These are phyloP conservation scores for Penaeus monodon DNA, from an alignment of 2,888 invertebrate species.

Conservation along the genomic window DNA sequence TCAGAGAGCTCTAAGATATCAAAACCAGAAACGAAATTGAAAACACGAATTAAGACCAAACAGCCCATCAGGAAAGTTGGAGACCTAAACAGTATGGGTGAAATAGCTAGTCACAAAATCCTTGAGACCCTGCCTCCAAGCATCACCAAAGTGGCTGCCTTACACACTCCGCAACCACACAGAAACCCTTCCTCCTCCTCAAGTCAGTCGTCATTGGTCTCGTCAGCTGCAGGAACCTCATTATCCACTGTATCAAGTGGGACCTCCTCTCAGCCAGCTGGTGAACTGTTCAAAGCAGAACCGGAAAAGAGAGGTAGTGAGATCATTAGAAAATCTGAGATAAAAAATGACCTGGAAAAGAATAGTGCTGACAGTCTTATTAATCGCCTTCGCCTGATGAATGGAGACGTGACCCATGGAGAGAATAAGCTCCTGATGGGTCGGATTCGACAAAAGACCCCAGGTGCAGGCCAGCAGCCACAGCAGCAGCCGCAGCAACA, in stretches of 20 bases:
- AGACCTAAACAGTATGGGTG: slow-evolving; percentile 63
- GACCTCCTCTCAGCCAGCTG: slow-evolving; percentile 9
- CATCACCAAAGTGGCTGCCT: slow-evolving; percentile 64
- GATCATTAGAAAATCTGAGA: slow-evolving; percentile 33
- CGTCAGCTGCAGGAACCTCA: slow-evolving; percentile 9
- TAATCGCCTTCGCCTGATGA: slow-evolving; percentile 36
- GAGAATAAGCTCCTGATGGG: slow-evolving; percentile 44
- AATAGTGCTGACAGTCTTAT: slow-evolving; percentile 16
- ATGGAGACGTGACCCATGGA: slow-evolving; percentile 57
- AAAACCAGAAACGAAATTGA: slow-evolving; percentile 53
- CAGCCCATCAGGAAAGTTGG: slow-evolving; percentile 57
- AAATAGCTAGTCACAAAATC: slow-evolving; percentile 65
- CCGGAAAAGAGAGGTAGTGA: slow-evolving; percentile 57
- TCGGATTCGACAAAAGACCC: slow-evolving; percentile 39
- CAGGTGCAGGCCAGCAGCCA: slow-evolving; percentile 59
- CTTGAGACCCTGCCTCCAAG: slow-evolving; percentile 64
- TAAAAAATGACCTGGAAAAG: slow-evolving; percentile 42
- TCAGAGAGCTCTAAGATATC: slow-evolving; percentile 51
- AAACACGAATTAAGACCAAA: slow-evolving; percentile 60
- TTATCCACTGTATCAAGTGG: not conserved
- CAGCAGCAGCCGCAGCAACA: slow-evolving; percentile 67
- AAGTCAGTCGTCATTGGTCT: slow-evolving; percentile 13
- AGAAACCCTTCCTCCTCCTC: slow-evolving; percentile 62
- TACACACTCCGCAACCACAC: slow-evolving; percentile 65
- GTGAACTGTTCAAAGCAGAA: slow-evolving; percentile 52